Evolutionary conservation across 2,797 vertebrate genomes (phyloP).

Genomic region (Zonotrichia albicollis): DNA sequence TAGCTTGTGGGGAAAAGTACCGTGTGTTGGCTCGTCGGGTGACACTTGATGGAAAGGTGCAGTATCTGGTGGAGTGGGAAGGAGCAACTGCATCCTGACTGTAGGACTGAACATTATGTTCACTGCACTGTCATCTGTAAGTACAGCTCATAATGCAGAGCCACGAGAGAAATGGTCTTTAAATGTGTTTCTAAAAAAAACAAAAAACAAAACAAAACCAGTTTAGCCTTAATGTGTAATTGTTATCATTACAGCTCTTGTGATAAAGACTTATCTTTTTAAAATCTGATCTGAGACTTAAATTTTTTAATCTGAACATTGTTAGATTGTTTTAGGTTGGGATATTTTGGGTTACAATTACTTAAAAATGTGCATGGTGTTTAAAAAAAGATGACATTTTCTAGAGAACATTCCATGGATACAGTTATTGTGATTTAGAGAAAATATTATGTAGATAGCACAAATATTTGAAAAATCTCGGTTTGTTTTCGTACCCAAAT

Average conservation of each 20-base stretch:
- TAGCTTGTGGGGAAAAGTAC: constrained; percentile 97
- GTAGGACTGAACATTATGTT: constrained; percentile 76
- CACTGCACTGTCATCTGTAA: constrained; percentile 78
- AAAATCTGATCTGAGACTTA: constrained; percentile 78
- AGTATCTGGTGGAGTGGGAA: constrained; percentile 99
- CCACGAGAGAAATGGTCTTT: constrained; percentile 67
- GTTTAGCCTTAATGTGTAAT: constrained; percentile 80
- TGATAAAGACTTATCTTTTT: constrained; percentile 78
- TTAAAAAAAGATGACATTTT: constrained; percentile 59
- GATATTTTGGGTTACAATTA: constrained; percentile 72
- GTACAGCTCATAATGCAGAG: constrained; percentile 69
- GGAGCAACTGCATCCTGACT: constrained; percentile 95
- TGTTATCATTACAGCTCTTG: constrained; percentile 76
- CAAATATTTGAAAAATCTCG: constrained; percentile 74
- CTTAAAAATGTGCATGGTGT: constrained; percentile 79
- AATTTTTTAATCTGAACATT: constrained; percentile 77
- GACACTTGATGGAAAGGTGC: constrained; percentile 96
- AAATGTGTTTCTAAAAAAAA: constrained; percentile 66
- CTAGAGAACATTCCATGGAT: constrained; percentile 76
- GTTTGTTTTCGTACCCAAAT: constrained; percentile 82
- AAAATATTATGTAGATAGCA: constrained; percentile 80
- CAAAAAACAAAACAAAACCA: constrained; percentile 68
- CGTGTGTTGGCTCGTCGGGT: constrained; percentile 92
- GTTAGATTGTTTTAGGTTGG: constrained; percentile 79
- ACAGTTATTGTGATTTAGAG: constrained; percentile 79